phyloP scores from a whole-genome alignment of 2,797 vertebrate species.

The Enteromius argenteus region DNA sequence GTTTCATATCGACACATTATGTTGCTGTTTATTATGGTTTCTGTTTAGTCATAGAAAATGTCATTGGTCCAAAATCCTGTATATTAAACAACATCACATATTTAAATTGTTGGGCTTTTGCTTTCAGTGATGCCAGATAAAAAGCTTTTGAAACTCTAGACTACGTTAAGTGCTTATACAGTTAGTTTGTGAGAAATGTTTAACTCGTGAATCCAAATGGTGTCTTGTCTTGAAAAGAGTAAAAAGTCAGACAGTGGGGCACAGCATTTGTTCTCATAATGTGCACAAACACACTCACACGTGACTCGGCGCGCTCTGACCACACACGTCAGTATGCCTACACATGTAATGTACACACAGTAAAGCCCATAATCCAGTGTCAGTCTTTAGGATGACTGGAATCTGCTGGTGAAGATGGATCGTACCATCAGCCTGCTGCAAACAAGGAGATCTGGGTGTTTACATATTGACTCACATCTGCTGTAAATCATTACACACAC shows the following conservation, averaged over 20 bases:
- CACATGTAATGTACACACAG: constrained; percentile 33
- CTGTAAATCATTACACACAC: background rate
- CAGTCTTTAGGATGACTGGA: background rate
- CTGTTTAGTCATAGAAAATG: background rate
- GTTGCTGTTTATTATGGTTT: background rate
- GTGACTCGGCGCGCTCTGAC: background rate
- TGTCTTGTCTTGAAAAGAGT: background rate
- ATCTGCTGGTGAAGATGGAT: constrained; percentile 31
- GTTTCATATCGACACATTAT: background rate
- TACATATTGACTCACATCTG: constrained; percentile 13
- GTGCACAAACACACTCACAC: background rate
- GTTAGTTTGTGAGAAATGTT: background rate
- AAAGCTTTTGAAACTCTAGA: background rate
- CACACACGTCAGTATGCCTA: constrained; percentile 11
- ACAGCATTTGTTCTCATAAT: background rate
- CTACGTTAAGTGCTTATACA: background rate
- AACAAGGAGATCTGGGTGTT: constrained; percentile 24
- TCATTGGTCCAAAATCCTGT: background rate
- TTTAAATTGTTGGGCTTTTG: background rate
- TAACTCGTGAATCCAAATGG: background rate
- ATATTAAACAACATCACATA: background rate
- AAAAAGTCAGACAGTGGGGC: background rate
- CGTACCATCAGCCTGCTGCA: constrained; percentile 7
- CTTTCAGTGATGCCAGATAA: background rate
- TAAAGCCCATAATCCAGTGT: constrained; percentile 8